These are phyloP conservation scores for Eubucco bourcierii DNA, from an alignment of 2,113 vertebrate genomes.

Conservation along the genomic window DNA sequence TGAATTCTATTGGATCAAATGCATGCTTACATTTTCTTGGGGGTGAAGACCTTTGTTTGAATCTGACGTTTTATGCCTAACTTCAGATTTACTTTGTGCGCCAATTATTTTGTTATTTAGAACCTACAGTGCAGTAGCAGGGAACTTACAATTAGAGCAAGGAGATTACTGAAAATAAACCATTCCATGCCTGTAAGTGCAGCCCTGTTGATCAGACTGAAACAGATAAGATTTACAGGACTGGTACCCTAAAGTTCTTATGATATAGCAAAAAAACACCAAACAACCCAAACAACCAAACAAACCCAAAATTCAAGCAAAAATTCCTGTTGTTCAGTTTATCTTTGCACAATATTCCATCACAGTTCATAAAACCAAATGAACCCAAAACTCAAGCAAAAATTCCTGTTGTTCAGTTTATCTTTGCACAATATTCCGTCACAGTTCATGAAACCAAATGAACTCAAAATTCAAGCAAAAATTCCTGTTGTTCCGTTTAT, in stretches of 20 bases:
- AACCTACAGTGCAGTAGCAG: not conserved
- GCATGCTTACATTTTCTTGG: not conserved
- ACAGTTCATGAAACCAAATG: too few species aligned
- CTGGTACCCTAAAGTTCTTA: not conserved
- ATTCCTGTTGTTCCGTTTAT: too few species aligned
- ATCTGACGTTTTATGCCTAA: not conserved
- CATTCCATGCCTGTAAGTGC: not conserved
- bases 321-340: too few species aligned
- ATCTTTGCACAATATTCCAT: too few species aligned
- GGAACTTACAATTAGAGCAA: conserved; percentile 32
- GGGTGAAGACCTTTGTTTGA: not conserved
- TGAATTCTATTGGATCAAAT: not conserved
- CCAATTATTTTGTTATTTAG: conserved; percentile 37
- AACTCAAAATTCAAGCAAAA: too few species aligned
- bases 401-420: too few species aligned
- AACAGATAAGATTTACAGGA: conserved; percentile 16
- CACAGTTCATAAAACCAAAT: too few species aligned
- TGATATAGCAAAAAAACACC: not conserved
- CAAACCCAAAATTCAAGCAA: not conserved
- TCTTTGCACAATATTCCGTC: too few species aligned
- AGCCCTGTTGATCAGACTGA: conserved; percentile 17
- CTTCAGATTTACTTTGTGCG: not conserved
- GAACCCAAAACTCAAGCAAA: too few species aligned
- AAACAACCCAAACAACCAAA: not conserved
- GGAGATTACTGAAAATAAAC: conserved; percentile 31